Percentiles rank a stretch among this genome's conserved stretches.
Evolutionary conservation across 2,888 invertebrate species (phyloP).

Genomic region (Hydroisotoma schaefferi): DNA sequence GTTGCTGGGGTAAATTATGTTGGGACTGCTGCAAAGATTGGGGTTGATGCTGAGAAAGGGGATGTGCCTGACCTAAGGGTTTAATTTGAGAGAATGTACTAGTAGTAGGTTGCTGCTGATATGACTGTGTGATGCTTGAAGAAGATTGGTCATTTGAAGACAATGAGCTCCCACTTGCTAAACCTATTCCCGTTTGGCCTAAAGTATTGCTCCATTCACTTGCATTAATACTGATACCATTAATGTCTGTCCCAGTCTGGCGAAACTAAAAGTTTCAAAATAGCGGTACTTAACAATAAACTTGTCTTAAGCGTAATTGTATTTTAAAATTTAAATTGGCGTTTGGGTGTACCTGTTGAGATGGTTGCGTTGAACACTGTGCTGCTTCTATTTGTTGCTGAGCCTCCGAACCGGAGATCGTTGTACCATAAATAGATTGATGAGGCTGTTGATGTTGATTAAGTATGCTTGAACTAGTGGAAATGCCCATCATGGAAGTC

Average conservation of each 20-base stretch:
- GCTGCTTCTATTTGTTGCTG: background rate
- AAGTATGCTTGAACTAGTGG: conserved; percentile 21
- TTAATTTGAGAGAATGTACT: background rate
- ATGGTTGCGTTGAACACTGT: conserved; percentile 19
- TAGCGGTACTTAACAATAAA: background rate
- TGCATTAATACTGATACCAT: background rate
- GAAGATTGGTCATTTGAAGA: conserved; percentile 13
- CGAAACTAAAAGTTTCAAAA: background rate
- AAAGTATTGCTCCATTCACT: background rate
- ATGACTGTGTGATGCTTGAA: conserved; percentile 10
- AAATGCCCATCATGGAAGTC: conserved; percentile 23
- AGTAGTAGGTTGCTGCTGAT: conserved; percentile 18
- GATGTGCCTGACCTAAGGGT: background rate
- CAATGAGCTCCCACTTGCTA: conserved; percentile 30
- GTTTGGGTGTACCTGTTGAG: conserved; percentile 2
- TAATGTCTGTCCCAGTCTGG: background rate
- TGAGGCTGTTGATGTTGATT: conserved; percentile 25
- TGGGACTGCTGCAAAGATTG: conserved; percentile 3
- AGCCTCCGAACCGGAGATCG: conserved; percentile 3
- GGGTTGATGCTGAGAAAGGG: conserved; percentile 5
- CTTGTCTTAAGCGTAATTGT: no score
- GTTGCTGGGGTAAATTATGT: conserved; percentile 25
- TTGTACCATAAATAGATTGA: conserved; percentile 17
- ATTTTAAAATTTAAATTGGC: no score
- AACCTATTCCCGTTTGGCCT: conserved; percentile 25